A percentile compares a stretch with the other conserved stretches of the same genome.
Evolutionary conservation across 2,797 vertebrate genomes (phyloP).

Genomic region (Saxicola maurus): DNA sequence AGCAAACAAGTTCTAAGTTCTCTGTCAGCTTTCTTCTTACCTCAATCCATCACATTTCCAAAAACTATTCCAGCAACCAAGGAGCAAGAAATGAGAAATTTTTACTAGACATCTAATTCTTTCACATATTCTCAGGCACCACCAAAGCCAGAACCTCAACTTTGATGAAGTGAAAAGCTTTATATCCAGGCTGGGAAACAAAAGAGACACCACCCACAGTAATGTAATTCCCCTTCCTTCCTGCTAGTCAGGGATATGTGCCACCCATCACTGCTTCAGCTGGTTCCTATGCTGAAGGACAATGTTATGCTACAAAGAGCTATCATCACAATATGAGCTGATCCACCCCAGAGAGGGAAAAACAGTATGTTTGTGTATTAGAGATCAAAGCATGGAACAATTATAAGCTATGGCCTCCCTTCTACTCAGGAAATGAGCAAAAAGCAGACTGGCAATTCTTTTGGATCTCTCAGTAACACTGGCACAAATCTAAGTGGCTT

Average conservation of each 20-base stretch:
- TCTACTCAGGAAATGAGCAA: neutral
- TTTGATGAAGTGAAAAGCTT: neutral
- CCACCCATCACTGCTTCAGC: fast-evolving
- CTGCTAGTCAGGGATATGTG: neutral
- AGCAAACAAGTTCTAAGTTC: neutral
- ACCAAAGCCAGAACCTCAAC: neutral
- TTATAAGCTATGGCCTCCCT: neutral
- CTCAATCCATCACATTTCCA: neutral
- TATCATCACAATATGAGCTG: neutral
- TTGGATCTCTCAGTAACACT: neutral
- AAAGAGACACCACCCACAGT: neutral
- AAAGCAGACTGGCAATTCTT: neutral
- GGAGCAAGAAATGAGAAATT: neutral
- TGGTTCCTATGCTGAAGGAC: neutral
- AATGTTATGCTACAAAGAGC: neutral
- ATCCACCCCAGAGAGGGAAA: neutral
- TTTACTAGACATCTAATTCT: neutral
- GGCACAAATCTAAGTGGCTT: neutral
- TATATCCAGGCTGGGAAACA: neutral
- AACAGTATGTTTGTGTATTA: neutral
- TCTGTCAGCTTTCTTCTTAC: neutral
- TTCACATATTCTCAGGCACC: neutral
- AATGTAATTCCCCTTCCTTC: neutral
- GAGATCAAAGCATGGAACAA: neutral
- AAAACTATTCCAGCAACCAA: neutral